Evolutionary conservation across 2,888 invertebrate species (phyloP).

Genomic region (Drosophila buzzatii): DNA sequence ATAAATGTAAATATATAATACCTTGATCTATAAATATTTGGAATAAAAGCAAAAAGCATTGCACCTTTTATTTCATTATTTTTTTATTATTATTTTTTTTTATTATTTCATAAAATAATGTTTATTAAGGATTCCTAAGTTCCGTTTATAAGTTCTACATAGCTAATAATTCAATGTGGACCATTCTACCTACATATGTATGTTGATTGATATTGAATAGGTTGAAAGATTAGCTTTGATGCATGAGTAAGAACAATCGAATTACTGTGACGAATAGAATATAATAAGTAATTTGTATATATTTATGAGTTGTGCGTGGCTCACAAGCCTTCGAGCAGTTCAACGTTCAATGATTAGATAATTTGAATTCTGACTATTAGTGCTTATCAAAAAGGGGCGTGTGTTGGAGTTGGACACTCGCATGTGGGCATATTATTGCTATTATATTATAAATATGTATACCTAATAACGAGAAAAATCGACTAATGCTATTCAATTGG

Average conservation of each 20-base stretch:
- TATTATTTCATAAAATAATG: too few relatives aligned
- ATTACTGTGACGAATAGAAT: not conserved
- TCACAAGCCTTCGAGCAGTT: not conserved
- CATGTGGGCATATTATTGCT: not conserved
- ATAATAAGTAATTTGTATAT: not conserved
- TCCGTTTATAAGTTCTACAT: too few relatives aligned
- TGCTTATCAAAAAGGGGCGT: conserved; percentile 1
- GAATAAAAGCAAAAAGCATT: too few relatives aligned
- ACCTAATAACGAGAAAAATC: not conserved
- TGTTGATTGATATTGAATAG: not conserved
- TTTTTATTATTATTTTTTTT: too few relatives aligned
- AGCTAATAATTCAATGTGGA: too few relatives aligned
- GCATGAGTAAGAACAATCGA: not conserved
- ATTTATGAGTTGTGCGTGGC: too few relatives aligned
- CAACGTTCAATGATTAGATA: not conserved
- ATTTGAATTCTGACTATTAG: not conserved
- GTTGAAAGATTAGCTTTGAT: not conserved
- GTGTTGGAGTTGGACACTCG: not conserved
- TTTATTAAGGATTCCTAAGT: too few relatives aligned
- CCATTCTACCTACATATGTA: not conserved
- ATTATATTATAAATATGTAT: too few relatives aligned
- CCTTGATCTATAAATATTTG: too few relatives aligned
- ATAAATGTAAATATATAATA: too few relatives aligned
- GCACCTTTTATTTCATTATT: too few relatives aligned
- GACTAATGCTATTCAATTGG: not conserved